Percentiles rank a stretch among this genome's conserved stretches.
Evolutionary conservation across 2,797 vertebrate species (phyloP).

Genomic region (Sciaenops ocellatus): DNA sequence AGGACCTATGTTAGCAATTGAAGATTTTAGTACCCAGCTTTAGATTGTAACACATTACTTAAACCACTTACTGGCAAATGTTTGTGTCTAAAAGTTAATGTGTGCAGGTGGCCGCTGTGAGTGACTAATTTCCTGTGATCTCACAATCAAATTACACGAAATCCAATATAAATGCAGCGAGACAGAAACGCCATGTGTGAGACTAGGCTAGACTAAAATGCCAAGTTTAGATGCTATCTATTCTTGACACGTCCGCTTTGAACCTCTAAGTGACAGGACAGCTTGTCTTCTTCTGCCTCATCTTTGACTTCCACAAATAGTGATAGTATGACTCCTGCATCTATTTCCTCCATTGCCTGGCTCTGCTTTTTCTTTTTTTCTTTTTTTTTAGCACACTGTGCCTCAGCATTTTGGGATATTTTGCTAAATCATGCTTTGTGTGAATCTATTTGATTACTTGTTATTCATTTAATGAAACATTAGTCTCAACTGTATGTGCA

Average conservation of each 20-base stretch:
- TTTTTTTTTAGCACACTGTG: neutral
- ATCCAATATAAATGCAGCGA: neutral
- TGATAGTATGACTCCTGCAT: neutral
- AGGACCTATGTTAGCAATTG: neutral
- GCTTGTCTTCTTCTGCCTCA: neutral
- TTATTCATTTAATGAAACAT: neutral
- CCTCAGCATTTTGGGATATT: neutral
- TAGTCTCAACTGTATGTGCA: neutral
- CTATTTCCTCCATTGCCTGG: too few species aligned
- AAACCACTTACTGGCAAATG: neutral
- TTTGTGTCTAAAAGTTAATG: neutral
- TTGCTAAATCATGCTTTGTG: neutral
- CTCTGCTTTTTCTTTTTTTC: neutral
- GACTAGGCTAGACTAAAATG: neutral
- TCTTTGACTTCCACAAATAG: neutral
- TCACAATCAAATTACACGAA: neutral
- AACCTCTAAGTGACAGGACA: neutral
- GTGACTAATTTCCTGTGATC: constrained; percentile 9
- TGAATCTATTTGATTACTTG: neutral
- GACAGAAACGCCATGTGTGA: neutral
- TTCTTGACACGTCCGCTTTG: neutral
- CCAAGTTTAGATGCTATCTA: neutral
- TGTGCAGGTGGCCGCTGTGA: neutral
- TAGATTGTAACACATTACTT: neutral
- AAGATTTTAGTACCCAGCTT: neutral